Evolutionary conservation across 2,113 vertebrate genomes (phyloP), one percentile per base, ranked within the genome.

Genomic region (Bufo gargarizans): DNA sequence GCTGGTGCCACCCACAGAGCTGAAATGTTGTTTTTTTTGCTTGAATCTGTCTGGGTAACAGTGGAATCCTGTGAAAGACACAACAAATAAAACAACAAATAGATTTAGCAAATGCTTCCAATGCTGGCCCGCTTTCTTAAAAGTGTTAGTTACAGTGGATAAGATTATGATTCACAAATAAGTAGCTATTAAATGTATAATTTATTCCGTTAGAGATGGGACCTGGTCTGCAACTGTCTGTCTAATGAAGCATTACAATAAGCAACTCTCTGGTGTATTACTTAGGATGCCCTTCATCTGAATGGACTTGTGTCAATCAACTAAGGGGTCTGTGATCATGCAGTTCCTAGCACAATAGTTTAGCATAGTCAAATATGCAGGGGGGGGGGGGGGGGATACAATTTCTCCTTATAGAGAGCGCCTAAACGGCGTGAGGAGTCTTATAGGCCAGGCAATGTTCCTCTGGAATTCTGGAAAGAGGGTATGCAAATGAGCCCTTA

Each of bases 1-100:
- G 45, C 47, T 43, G 86, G 80, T 33, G 79, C 86, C 58, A 82
- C 72, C 86, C 86, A 88, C 7, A 83, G 4, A n/a, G 56, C 71
- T 19, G 80, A 77, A 22, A 83, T 77, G 7, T 22, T 65, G 86
- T 45, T 53, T 72, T 65, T 82, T 6, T 77, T 77, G 17, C 12
- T 77, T 53, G 79, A 55, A 74, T 74, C 76, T 50, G 9, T 77
- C 1, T 88, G 80, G 22, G 56, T 77, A 47, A 88, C n/a, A 2
- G 80, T 72, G 5, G 79, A 76, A 61, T 45, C 6, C 86, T 88
- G 43, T 22, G 9, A 88, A 65, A 76, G 17, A 71, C 67, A 71
- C 12, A 71, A 71, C n/a, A 71, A 4, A 43, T 12, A 45, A 45
- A 6, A 2, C 17, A 74, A 45, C 4, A 17, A 45, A 72, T 17